Conservation (phyloP, 2,113 vertebrate species). For the Diadophis punctatus region DNA sequence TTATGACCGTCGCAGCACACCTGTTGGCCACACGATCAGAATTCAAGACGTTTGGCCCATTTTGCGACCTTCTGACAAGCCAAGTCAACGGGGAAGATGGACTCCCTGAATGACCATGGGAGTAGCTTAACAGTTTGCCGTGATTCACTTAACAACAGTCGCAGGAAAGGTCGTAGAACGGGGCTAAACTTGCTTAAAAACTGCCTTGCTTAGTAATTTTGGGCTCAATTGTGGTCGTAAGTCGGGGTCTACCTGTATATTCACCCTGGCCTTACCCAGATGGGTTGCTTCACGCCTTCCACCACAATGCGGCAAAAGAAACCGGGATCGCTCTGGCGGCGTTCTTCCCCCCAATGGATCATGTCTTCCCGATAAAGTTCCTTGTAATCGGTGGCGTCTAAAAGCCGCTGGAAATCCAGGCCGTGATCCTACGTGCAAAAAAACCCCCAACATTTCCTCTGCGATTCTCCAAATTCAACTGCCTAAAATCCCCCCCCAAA, state of each 20-base stretch:
- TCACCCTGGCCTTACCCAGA: slow-evolving; percentile 74
- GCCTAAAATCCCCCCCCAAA: not conserved
- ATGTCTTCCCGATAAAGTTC: slow-evolving; percentile 78
- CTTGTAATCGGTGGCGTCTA: slow-evolving; percentile 80
- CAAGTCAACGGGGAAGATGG: too few relatives aligned
- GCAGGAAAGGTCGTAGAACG: not conserved
- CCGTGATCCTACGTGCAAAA: slow-evolving; percentile 67
- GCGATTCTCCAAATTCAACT: not conserved
- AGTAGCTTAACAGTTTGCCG: not conserved
- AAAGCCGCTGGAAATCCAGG: slow-evolving; percentile 73
- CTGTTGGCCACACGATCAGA: too few relatives aligned
- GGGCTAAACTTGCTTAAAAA: not conserved
- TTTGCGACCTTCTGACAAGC: too few relatives aligned
- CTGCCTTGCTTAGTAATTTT: not conserved
- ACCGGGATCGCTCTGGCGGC: slow-evolving; percentile 68
- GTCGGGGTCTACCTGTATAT: not conserved
- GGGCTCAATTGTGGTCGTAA: not conserved
- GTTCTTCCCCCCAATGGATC: slow-evolving; percentile 82
- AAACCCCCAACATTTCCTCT: not conserved
- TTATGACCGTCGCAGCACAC: too few relatives aligned
- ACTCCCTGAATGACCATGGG: not conserved
- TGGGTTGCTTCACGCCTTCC: slow-evolving; percentile 61
- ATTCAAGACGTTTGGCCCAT: too few relatives aligned
- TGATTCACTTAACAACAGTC: not conserved
- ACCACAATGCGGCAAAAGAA: slow-evolving; percentile 78